Evolutionary conservation across 2,797 vertebrate genomes (phyloP).

Genomic region (Labroides dimidiatus): DNA sequence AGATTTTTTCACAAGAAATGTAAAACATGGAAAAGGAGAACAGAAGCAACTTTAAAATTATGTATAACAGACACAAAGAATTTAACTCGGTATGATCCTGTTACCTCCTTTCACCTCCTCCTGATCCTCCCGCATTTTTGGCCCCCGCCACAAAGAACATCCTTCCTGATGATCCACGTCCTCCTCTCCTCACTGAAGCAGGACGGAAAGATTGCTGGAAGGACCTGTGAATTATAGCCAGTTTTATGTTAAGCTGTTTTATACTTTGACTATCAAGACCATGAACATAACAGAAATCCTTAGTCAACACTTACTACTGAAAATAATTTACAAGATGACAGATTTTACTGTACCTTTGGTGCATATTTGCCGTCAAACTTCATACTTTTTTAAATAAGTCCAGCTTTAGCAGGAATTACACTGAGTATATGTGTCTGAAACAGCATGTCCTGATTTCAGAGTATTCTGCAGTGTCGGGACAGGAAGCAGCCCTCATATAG

Average conservation of each 20-base stretch:
- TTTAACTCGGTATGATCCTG: conserved; percentile 9
- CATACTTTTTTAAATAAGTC: neutral
- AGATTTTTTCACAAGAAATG: too few species aligned
- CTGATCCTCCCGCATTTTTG: conserved; percentile 83
- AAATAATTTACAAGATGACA: neutral
- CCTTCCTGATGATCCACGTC: conserved; percentile 84
- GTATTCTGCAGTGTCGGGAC: conserved; percentile 23
- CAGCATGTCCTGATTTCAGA: conserved; percentile 24
- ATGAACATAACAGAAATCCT: conserved; percentile 3
- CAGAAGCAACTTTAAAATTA: neutral
- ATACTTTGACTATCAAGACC: conserved; percentile 11
- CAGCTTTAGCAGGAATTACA: conserved; percentile 5
- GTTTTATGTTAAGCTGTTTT: conserved; percentile 29
- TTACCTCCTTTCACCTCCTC: conserved; percentile 90
- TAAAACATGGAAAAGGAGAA: too few species aligned
- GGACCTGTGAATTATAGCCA: conserved; percentile 81
- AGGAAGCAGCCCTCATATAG: conserved; percentile 29
- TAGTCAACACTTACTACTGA: neutral
- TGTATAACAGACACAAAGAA: neutral
- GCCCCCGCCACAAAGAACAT: conserved; percentile 96
- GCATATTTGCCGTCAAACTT: conserved; percentile 44
- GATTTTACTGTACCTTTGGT: conserved; percentile 69
- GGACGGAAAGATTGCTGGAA: conserved; percentile 79
- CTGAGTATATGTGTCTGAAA: conserved; percentile 11
- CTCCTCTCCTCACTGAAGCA: conserved; percentile 77